Percentiles rank a stretch among this genome's conserved stretches.
phyloP scores from a whole-genome alignment of 2,888 invertebrate genomes.

The Tiliacea citrago region DNA sequence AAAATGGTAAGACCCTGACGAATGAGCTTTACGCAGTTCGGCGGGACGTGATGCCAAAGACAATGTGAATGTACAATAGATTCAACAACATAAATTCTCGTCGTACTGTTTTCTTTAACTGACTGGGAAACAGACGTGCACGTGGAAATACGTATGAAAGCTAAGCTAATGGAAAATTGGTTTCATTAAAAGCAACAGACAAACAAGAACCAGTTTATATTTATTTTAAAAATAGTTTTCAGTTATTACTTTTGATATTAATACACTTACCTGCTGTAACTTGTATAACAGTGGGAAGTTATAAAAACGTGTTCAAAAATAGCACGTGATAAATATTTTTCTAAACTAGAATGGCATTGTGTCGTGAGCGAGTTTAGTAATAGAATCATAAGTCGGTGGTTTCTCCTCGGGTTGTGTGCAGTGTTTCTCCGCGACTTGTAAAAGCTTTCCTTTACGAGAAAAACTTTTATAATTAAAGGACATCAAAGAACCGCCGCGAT shows the following conservation, averaged over 20 bases:
- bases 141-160: slow-evolving; percentile 19
- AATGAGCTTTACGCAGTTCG: slow-evolving; percentile 84
- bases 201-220: slow-evolving; percentile 2
- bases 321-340: slow-evolving; percentile 3
- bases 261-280: not conserved
- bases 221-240: not conserved
- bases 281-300: not conserved
- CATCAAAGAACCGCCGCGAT: slow-evolving; percentile 88
- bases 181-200: slow-evolving; percentile 8
- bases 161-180: slow-evolving; percentile 17
- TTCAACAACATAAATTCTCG: slow-evolving; percentile 74
- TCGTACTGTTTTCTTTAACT: slow-evolving; percentile 73
- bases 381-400: slow-evolving; percentile 68
- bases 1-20: slow-evolving; percentile 79
- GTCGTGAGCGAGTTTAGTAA: slow-evolving; percentile 51
- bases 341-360: slow-evolving; percentile 34
- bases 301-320: not conserved
- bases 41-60: slow-evolving; percentile 78
- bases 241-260: not conserved
- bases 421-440: slow-evolving; percentile 73
- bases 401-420: slow-evolving; percentile 66
- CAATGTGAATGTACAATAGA: slow-evolving; percentile 83
- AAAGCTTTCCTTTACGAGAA: slow-evolving; percentile 85
- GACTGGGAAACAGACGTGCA: slow-evolving; percentile 62
- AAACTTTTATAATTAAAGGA: slow-evolving; percentile 90